Percentiles rank a stretch among this genome's conserved stretches.
These are phyloP conservation scores for Anarhynchus alexandrinus DNA, from an alignment of 2,113 vertebrate species.

Conservation along the genomic window DNA sequence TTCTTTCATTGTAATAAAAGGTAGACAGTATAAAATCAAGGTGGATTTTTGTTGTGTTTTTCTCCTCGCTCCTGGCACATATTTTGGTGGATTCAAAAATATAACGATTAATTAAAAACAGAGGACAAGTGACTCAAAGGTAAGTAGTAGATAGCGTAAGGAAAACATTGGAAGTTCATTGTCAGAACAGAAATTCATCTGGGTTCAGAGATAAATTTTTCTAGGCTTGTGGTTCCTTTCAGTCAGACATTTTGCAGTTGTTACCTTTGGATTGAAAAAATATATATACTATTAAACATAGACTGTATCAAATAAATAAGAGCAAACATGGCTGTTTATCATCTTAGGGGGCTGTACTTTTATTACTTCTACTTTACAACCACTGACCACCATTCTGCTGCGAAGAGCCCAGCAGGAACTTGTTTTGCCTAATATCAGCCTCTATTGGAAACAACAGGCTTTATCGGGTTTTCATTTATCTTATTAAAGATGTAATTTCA, in stretches of 20 bases:
- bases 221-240: not conserved
- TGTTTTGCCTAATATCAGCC: not conserved
- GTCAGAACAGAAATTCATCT: not conserved
- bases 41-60: not conserved
- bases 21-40: not conserved
- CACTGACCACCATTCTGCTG: not conserved
- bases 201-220: not conserved
- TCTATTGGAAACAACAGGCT: not conserved
- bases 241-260: not conserved
- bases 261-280: not conserved
- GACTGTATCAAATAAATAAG: not conserved
- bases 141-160: not conserved
- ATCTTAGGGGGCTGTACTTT: not conserved
- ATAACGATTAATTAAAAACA: rapidly evolving
- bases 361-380: not conserved
- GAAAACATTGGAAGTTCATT: not conserved
- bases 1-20: not conserved
- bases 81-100: not conserved
- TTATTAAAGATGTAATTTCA: not conserved
- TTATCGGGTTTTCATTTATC: not conserved
- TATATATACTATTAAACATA: not conserved
- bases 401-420: not conserved
- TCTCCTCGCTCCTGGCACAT: not conserved
- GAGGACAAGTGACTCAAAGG: not conserved
- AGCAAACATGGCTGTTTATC: not conserved